Evolutionary conservation across 1,140 invertebrate species (phyloP), one percentile per base, ranked within the genome.

Genomic region (Temnothorax nylanderi): DNA sequence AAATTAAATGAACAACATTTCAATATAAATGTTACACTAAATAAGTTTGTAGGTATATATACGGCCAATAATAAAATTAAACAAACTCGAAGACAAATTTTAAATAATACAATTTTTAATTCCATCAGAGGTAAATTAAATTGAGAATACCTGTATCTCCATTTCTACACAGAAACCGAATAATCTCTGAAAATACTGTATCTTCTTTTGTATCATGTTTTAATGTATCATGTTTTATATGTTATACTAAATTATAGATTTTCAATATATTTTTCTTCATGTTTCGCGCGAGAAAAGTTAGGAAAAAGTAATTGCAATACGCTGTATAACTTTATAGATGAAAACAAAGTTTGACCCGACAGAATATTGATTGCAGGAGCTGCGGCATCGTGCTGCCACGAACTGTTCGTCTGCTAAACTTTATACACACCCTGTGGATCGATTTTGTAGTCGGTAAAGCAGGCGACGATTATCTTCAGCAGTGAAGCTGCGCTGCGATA

Each of bases 371-470:
- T 84, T 84, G 26, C 32, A 37, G 10, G 16, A 60, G 32, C 4
- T 34, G 26, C 16, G 21, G 69, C n/a, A 60, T 37, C 11, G 80
- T 84, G 80, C 80, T 84, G 80, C 80, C 80, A 11, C 80, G 16
- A 74, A 49, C 26, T 26, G 26, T 62, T 75, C 41, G 44, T 32
- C 16, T 21, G 80, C 41, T 47, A 60, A 74, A 60, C 69, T 60
- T 84, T 37, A n/a, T 21, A 6, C 6, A 62, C 44, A 60, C n/a
- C 18, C 51, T 21, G 6, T 47, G 41, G 34, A 60, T 75, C 80
- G 56, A 84, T 74, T 47, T 74, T 74, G 34, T 60, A 75, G 80
- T 75, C 80, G 80, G 69, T 84, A 84, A 84, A 56, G 69, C 69
- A 84, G 80, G 49, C 49, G 37, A 34, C 49, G 26, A 18, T 75